These are phyloP conservation scores for Tricholauxania praeusta DNA, from an alignment of 2,888 invertebrate genomes.

Conservation along the genomic window DNA sequence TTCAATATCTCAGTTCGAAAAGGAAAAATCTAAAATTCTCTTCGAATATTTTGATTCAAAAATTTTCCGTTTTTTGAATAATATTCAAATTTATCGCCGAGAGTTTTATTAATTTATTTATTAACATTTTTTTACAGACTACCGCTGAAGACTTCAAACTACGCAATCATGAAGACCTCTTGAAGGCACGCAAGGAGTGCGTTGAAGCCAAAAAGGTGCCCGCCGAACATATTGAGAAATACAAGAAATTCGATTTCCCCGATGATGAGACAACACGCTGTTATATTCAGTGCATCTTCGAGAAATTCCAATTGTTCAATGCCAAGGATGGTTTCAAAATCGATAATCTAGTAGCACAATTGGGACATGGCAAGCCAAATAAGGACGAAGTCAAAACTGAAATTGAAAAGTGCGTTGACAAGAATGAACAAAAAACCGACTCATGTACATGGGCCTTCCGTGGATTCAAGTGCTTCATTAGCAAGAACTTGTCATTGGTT, in stretches of 20 bases:
- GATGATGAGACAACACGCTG: slow-evolving; percentile 66
- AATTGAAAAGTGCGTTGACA: slow-evolving; percentile 65
- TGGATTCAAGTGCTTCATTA: slow-evolving; percentile 67
- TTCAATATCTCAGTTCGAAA: neutral
- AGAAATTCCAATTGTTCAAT: slow-evolving; percentile 66
- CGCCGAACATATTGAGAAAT: slow-evolving; percentile 63
- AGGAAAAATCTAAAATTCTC: neutral
- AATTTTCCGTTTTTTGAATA: too few species aligned
- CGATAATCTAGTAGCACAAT: slow-evolving; percentile 64
- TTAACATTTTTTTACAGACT: slow-evolving; percentile 50
- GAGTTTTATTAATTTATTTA: neutral
- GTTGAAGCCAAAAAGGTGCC: slow-evolving; percentile 62
- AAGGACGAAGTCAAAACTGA: slow-evolving; percentile 63
- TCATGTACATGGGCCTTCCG: slow-evolving; percentile 65
- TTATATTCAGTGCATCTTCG: slow-evolving; percentile 66
- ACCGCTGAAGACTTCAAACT: slow-evolving; percentile 63
- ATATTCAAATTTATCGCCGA: too few species aligned
- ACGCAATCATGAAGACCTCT: slow-evolving; percentile 64
- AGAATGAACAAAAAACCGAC: slow-evolving; percentile 63
- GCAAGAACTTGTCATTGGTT: slow-evolving; percentile 65
- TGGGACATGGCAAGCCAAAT: slow-evolving; percentile 63
- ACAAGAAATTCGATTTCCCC: slow-evolving; percentile 66
- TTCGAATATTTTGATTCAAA: too few species aligned
- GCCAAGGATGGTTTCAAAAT: slow-evolving; percentile 63
- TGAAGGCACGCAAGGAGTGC: slow-evolving; percentile 64